phyloP scores from a whole-genome alignment of 2,113 vertebrate species.

The Rhinoptilus africanus region DNA sequence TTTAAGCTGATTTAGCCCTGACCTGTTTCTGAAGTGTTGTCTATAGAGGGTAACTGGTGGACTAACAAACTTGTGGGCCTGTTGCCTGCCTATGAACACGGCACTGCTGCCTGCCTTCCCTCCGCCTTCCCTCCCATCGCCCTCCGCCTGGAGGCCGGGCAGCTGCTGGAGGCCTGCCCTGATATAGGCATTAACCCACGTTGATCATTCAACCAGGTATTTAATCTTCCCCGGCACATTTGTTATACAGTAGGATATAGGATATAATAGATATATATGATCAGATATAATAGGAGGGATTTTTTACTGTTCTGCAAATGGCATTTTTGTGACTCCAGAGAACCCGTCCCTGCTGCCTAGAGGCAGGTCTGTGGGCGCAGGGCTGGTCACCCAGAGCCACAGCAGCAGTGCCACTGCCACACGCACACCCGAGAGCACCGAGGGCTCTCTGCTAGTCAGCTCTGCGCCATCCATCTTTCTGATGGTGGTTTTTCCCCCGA shows the following conservation, averaged over 20 bases:
- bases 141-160: not conserved
- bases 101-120: not conserved
- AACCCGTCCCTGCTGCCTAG: not conserved
- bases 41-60: not conserved
- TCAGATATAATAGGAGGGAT: not conserved
- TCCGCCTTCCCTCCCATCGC: not conserved
- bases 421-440: fast-evolving
- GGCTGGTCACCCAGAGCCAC: not conserved
- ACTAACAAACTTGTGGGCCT: not conserved
- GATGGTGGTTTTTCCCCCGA: not conserved
- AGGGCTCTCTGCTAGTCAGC: not conserved
- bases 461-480: not conserved
- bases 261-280: too few species aligned
- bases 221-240: too few species aligned
- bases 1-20: not conserved
- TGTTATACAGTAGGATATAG: too few species aligned
- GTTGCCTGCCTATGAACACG: not conserved
- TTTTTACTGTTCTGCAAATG: not conserved
- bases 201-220: not conserved
- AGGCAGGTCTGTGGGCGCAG: not conserved
- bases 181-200: not conserved
- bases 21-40: not conserved
- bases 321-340: not conserved
- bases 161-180: not conserved
- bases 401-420: not conserved